phyloP scores from a whole-genome alignment of 2,113 vertebrate genomes.

The Chaetodon auriga region DNA sequence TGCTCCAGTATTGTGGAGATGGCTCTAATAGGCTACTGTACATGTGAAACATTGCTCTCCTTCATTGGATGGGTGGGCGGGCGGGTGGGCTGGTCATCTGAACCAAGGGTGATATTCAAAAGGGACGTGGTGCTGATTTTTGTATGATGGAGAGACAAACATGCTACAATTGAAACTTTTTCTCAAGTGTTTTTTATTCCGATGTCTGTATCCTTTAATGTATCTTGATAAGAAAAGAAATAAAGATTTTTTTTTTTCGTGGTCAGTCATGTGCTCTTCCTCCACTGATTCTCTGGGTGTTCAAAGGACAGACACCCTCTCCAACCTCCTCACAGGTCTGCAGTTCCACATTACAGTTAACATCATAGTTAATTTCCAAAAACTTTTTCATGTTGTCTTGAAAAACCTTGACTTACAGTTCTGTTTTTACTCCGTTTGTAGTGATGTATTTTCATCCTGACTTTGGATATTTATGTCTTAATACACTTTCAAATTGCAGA shows the following conservation, averaged over 20 bases:
- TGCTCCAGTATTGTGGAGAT: conserved; percentile 69
- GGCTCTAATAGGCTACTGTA: conserved; percentile 68
- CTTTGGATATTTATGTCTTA: no score
- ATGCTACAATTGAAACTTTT: conserved; percentile 80
- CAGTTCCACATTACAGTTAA: neutral
- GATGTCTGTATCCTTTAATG: conserved; percentile 84
- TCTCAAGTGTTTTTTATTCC: conserved; percentile 83
- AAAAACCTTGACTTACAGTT: neutral
- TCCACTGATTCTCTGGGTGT: neutral
- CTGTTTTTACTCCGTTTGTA: no score
- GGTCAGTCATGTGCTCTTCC: conserved; percentile 58
- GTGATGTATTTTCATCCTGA: no score
- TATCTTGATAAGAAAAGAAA: conserved; percentile 86
- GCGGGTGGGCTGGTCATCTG: conserved; percentile 44
- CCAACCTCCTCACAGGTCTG: neutral
- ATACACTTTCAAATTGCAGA: neutral
- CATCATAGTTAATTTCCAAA: neutral
- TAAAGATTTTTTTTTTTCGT: conserved; percentile 85
- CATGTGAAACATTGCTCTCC: conserved; percentile 70
- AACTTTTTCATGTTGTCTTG: neutral
- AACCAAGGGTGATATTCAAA: conserved; percentile 56
- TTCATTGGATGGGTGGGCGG: conserved; percentile 52
- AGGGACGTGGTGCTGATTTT: conserved; percentile 71
- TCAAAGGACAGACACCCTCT: neutral
- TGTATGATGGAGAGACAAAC: conserved; percentile 78